Evolutionary conservation across 2,797 vertebrate species (phyloP).

Genomic region (Pempheris klunzingeri): DNA sequence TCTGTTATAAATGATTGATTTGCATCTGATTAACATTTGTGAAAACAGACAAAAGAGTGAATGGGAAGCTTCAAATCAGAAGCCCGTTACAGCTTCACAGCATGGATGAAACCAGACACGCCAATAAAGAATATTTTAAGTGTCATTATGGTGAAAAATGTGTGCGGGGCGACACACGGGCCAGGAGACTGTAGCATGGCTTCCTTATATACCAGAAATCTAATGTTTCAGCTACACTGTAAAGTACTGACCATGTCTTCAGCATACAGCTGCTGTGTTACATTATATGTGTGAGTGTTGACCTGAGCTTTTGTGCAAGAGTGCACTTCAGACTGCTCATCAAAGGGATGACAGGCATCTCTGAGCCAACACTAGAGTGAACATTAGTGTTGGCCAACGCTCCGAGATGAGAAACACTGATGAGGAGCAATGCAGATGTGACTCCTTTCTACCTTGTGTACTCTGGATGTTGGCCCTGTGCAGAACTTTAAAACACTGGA

Average conservation of each 20-base stretch:
- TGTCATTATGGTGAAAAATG: not conserved
- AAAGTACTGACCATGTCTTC: not conserved
- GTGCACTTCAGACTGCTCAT: not conserved
- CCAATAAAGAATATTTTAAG: too few species aligned
- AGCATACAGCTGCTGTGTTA: not conserved
- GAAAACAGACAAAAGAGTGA: not conserved
- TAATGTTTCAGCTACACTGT: not conserved
- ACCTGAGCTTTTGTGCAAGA: not conserved
- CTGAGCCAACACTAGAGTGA: constrained; percentile 19
- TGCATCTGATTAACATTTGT: not conserved
- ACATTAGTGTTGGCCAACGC: constrained; percentile 5
- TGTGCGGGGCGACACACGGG: not conserved
- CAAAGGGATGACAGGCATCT: constrained; percentile 8
- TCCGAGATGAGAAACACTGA: constrained; percentile 16
- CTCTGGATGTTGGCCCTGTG: not conserved
- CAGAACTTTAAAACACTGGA: constrained; percentile 14
- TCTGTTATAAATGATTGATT: not conserved
- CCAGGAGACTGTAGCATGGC: not conserved
- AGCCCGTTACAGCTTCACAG: not conserved
- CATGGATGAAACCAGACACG: not conserved
- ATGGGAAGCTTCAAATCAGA: not conserved
- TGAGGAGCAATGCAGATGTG: constrained; percentile 18
- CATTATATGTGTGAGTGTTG: not conserved
- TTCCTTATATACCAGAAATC: not conserved
- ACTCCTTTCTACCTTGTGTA: constrained; percentile 4